Conservation (phyloP, 1,140 invertebrate species). For the Macrobrachium rosenbergii region DNA sequence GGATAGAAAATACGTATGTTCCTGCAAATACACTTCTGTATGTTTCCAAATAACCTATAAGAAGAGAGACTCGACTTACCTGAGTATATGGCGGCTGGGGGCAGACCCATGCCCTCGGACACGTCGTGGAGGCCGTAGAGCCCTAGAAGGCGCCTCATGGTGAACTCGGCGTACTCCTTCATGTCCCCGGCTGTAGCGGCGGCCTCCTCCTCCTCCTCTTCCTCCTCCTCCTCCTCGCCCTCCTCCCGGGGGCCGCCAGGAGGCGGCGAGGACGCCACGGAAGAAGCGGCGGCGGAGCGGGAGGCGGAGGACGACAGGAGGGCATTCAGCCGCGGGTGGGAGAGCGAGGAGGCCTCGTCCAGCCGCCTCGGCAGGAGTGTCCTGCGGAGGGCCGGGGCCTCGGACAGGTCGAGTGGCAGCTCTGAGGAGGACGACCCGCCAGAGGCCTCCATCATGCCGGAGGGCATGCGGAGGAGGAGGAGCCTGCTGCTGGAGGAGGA, state of each 20-base stretch:
- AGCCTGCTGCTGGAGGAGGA: no score
- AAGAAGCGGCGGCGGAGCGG: conserved; percentile 41
- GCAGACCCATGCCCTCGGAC: conserved; percentile 72
- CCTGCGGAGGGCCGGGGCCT: conserved; percentile 68
- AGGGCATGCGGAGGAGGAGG: no score
- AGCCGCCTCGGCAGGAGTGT: conserved; percentile 52
- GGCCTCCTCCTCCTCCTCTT: no score
- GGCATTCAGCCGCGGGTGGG: conserved; percentile 47
- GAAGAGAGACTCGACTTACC: conserved; percentile 68
- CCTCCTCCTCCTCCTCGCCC: conserved; percentile 29
- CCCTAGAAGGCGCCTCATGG: conserved; percentile 81
- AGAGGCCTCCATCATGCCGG: no score
- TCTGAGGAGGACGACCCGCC: conserved; percentile 52
- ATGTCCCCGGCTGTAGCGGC: conserved; percentile 70
- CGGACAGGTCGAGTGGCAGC: conserved; percentile 68
- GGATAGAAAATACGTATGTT: no score
- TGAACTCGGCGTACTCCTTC: conserved; percentile 81
- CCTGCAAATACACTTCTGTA: no score
- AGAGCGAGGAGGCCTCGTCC: conserved; percentile 59
- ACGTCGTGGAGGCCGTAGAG: conserved; percentile 78
- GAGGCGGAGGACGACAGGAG: conserved; percentile 62
- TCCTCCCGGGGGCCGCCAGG: conserved; percentile 53
- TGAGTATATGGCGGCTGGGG: conserved; percentile 71
- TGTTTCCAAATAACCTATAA: not conserved
- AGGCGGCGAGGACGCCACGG: conserved; percentile 49